A percentile compares a stretch with the other conserved stretches of the same genome.
Conservation (phyloP, 2,113 vertebrate genomes). For the Meles meles region DNA sequence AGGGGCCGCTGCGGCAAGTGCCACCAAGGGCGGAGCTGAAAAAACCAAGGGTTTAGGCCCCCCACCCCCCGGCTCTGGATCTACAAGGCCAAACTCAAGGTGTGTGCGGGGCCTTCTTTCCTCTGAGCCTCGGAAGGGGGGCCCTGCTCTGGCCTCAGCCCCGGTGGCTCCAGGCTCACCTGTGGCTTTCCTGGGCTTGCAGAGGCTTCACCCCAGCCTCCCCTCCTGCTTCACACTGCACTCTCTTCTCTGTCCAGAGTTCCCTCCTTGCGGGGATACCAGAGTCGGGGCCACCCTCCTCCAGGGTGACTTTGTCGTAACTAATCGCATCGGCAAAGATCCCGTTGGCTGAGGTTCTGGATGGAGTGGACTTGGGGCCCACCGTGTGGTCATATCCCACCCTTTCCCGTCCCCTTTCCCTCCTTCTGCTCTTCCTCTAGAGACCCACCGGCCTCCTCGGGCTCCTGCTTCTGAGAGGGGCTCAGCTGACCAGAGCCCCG, state of each 20-base stretch:
- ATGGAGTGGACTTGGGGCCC: not conserved
- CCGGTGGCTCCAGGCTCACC: not conserved
- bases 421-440: too few relatives aligned
- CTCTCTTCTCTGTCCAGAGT: not conserved
- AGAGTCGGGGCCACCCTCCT: not conserved
- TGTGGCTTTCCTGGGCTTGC: not conserved
- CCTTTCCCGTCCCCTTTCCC: not conserved
- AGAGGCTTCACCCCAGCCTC: fast-evolving
- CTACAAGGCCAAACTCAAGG: not conserved
- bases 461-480: not conserved
- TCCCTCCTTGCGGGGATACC: not conserved
- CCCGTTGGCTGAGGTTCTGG: not conserved
- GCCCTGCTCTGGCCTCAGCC: not conserved
- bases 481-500: not conserved
- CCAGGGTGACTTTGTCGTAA: not conserved
- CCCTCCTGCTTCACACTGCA: fast-evolving
- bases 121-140: not conserved
- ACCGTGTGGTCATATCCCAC: fast-evolving
- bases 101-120: fast-evolving
- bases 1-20: fast-evolving
- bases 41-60: not conserved
- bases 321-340: not conserved
- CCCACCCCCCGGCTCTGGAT: too few relatives aligned
- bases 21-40: not conserved
- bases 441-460: too few relatives aligned